Evolutionary conservation across 2,888 invertebrate genomes (phyloP), one percentile per base, ranked within the genome.

Genomic region (Ametastegia equiseti): DNA sequence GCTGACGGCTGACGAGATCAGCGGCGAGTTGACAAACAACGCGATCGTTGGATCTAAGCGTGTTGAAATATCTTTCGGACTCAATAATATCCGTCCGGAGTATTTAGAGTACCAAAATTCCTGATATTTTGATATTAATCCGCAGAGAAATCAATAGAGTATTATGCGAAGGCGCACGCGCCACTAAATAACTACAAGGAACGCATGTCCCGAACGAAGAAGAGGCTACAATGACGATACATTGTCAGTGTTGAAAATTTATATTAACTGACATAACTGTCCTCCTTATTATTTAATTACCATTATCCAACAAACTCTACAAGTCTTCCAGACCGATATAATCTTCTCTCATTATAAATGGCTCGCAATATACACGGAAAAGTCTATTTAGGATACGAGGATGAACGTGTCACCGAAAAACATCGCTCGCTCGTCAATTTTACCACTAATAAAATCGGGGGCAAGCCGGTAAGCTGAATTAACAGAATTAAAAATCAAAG

Each of bases 391-490:
- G 97, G 97, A 47, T 97, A 94, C 88, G 96, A 96, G 89, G 97
- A 97, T 90, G 97, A 97, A 92, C 92, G 93, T 80, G 94, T 97
- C 83, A 93, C 93, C 81, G 96, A 96, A 65, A 96, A 96, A 91
- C 93, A 95, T 91, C 94, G 94, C 86, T 92, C 93, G 15, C 90
- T 93, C 81, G 92, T 96, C 45, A 95, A 95, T 91, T 96, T 94
- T 90, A 94, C 94, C 45, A 94, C 95, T 42, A 97, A 97, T 91
- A 97, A 97, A 94, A 94, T 97, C 84, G 97, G 97, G 86, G 97
- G 97, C 84, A 87, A 87, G 85, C 92, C 92, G 84, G 92, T 92
- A 88, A 90, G 90, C 88, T n/a, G n/a, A 65, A 78, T 79, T 63
- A 36, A 30, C 33, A 57, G n/a, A n/a, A n/a, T n/a, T n/a, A n/a